phyloP scores from a whole-genome alignment of 2,113 vertebrate species.

The Cephalopholis sonnerati region DNA sequence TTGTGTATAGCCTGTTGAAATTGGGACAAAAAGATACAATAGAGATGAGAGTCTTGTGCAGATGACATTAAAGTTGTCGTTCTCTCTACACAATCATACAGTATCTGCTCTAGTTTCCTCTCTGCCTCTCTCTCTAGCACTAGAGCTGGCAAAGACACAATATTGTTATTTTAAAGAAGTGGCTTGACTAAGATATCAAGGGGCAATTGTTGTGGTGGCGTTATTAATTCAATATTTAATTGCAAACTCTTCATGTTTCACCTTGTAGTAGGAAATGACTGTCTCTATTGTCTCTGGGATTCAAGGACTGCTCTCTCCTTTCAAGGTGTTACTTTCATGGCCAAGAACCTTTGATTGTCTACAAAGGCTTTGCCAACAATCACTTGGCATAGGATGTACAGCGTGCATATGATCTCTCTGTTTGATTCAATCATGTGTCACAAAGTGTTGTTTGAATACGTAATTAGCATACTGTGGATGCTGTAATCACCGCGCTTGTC shows the following conservation, averaged over 20 bases:
- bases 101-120: constrained; percentile 6
- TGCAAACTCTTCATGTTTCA: constrained; percentile 48
- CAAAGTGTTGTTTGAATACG: constrained; percentile 65
- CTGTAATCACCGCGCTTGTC: constrained; percentile 55
- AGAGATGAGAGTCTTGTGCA: constrained; percentile 25
- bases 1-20: constrained; percentile 50
- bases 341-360: constrained; percentile 68
- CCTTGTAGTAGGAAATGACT: constrained; percentile 35
- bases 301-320: constrained; percentile 56
- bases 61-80: constrained; percentile 32
- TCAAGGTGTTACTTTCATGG: constrained; percentile 64
- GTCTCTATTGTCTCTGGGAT: constrained; percentile 55
- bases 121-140: constrained; percentile 11
- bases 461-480: constrained; percentile 62
- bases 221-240: constrained; percentile 67
- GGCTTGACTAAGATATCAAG: constrained; percentile 53
- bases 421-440: constrained; percentile 63
- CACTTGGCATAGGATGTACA: constrained; percentile 49
- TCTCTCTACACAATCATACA: constrained; percentile 5
- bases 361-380: constrained; percentile 64
- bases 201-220: constrained; percentile 20
- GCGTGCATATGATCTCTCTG: constrained; percentile 54
- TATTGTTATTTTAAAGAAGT: constrained; percentile 35
- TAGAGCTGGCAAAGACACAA: neutral
- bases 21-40: constrained; percentile 36